Conservation (phyloP, 2,888 invertebrate species). For the Nudaria mundana region DNA sequence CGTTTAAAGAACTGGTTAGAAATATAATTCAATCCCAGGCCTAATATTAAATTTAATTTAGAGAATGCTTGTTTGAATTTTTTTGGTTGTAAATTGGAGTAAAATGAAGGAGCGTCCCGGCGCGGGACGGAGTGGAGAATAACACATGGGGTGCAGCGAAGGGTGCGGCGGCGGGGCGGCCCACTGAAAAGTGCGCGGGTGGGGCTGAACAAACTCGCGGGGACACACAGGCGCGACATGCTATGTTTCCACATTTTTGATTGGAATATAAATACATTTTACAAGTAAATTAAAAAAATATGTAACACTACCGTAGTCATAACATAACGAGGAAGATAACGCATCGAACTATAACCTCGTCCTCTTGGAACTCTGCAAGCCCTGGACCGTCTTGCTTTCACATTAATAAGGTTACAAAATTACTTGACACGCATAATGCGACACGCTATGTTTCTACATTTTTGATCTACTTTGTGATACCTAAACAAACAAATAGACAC, state of each 20-base stretch:
- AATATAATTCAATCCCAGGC: slow-evolving; percentile 34
- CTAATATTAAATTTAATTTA: slow-evolving; percentile 59
- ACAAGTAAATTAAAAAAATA: neutral
- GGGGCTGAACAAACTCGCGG: slow-evolving; percentile 82
- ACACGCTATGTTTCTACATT: too few species aligned
- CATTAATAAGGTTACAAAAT: too few species aligned
- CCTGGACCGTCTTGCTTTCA: too few species aligned
- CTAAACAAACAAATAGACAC: too few species aligned
- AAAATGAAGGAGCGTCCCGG: slow-evolving; percentile 81
- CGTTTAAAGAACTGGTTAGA: slow-evolving; percentile 9
- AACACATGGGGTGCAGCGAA: slow-evolving; percentile 72
- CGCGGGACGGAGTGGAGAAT: slow-evolving; percentile 71
- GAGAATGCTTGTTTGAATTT: slow-evolving; percentile 73
- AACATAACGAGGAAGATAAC: too few species aligned
- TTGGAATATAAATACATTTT: neutral
- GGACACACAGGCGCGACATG: slow-evolving; percentile 57
- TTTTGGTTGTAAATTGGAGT: slow-evolving; percentile 80
- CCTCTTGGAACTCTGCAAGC: too few species aligned
- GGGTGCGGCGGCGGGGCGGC: slow-evolving; percentile 73
- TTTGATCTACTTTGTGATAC: too few species aligned
- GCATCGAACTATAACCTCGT: too few species aligned
- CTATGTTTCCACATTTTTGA: slow-evolving; percentile 38
- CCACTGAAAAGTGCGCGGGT: slow-evolving; percentile 81
- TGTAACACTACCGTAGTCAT: too few species aligned
- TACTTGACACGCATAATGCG: too few species aligned